These are phyloP conservation scores for Borostomias antarcticus DNA, from an alignment of 2,797 vertebrate species.

Conservation along the genomic window DNA sequence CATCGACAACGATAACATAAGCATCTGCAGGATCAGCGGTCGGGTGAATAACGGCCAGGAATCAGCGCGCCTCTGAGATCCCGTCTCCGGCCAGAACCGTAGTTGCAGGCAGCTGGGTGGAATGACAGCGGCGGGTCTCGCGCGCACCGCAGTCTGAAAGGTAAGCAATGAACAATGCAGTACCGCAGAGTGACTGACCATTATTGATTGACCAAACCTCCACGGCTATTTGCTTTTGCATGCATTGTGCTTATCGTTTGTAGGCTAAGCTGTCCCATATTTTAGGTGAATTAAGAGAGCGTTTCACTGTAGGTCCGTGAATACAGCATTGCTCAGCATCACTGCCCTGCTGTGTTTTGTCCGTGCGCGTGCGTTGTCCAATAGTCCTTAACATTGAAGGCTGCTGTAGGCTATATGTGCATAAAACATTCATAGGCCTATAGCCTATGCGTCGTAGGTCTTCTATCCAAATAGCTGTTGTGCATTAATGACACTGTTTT, in stretches of 20 bases:
- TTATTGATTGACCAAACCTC: neutral
- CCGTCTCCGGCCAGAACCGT: neutral
- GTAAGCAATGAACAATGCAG: constrained; percentile 35
- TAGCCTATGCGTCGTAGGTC: no score
- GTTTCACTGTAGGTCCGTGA: no score
- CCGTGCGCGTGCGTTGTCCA: no score
- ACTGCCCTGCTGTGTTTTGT: no score
- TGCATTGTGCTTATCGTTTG: neutral
- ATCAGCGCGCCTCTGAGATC: neutral
- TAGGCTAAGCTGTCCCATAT: no score
- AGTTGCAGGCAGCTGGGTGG: constrained; percentile 29
- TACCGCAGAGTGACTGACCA: neutral
- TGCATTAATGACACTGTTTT: no score
- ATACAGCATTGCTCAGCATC: no score
- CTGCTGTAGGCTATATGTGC: no score
- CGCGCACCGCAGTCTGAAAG: constrained; percentile 44
- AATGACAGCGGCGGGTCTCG: constrained; percentile 44
- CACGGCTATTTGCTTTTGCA: neutral
- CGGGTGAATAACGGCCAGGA: neutral
- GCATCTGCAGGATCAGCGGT: neutral
- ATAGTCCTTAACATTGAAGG: no score
- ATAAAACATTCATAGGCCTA: no score
- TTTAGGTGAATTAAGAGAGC: no score
- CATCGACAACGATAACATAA: neutral
- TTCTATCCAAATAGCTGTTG: no score